Evolutionary conservation across 1,140 invertebrate species (phyloP), one percentile per base, ranked within the genome.

Genomic region (Pectinophora gossypiella): DNA sequence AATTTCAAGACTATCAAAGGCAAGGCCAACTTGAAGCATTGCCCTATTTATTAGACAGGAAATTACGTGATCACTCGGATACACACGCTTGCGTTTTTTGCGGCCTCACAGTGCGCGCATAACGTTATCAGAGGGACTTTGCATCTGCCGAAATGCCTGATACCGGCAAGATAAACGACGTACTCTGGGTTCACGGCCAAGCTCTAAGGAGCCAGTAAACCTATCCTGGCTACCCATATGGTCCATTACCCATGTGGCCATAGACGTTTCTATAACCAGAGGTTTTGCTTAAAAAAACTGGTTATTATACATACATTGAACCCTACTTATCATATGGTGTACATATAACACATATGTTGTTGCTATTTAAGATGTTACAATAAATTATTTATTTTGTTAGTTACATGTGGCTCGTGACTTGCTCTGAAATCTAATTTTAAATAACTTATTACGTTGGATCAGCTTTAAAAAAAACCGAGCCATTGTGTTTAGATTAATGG

Each of bases 61-160:
- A 58, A 51, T 59, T 55, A 56, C 53, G 50, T 59, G 52, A 54
- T 47, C 20, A 7, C 19, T 18, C 38, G 53, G 47, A 21, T 36
- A 47, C 22, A 53, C 43, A 48, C 56, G 56, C 35, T 12, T 47
- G n/a, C 13, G 15, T 60, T 67, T 61, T 61, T 61, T 56, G 10
- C 54, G 53, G 51, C 38, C 22, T n/a, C n/a, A n/a, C n/a, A n/a
- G n/a, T n/a, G n/a, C 52, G 38, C 32, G 45, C 47, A 55, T 56
- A 57, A 55, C 55, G 50, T 75, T 78, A 82, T 84, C 73, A 61
- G 55, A 48, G 55, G 60, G 58, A 56, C 71, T 77, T 73, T 59
- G 69, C 79, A 81, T 83, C 77, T 83, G 76, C 79, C 77, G 72
- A 76, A 74, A 76, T 58, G 51, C 44, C 60, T 52, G 65, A 72